Conservation (phyloP, 2,113 vertebrate genomes). For the Passer montanus region DNA sequence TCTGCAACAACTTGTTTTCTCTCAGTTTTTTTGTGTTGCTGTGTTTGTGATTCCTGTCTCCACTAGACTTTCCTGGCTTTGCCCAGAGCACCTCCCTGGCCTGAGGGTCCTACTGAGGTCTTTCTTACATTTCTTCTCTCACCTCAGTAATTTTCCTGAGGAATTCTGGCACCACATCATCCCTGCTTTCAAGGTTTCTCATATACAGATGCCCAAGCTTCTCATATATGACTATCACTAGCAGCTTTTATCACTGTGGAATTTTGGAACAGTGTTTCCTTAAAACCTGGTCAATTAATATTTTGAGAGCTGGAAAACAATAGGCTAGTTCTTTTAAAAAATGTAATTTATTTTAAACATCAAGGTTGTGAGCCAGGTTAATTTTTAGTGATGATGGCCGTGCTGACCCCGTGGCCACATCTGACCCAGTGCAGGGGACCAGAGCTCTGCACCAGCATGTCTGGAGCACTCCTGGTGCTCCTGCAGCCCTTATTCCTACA, state of each 20-base stretch:
- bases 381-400: background rate
- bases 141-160: background rate
- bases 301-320: background rate
- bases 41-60: background rate
- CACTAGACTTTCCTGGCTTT: background rate
- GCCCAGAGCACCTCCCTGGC: background rate
- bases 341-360: background rate
- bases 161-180: background rate
- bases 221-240: background rate
- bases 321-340: background rate
- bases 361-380: background rate
- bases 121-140: background rate
- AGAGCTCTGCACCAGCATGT: fast-evolving
- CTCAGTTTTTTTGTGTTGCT: background rate
- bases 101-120: background rate
- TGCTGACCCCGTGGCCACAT: background rate
- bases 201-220: background rate
- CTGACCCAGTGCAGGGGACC: background rate
- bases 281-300: background rate
- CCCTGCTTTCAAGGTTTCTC: background rate
- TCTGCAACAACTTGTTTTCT: background rate
- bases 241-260: background rate
- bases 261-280: background rate
- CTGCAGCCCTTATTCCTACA: background rate
- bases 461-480: background rate